phyloP scores from a whole-genome alignment of 2,113 vertebrate genomes.

The Leiothrix lutea region DNA sequence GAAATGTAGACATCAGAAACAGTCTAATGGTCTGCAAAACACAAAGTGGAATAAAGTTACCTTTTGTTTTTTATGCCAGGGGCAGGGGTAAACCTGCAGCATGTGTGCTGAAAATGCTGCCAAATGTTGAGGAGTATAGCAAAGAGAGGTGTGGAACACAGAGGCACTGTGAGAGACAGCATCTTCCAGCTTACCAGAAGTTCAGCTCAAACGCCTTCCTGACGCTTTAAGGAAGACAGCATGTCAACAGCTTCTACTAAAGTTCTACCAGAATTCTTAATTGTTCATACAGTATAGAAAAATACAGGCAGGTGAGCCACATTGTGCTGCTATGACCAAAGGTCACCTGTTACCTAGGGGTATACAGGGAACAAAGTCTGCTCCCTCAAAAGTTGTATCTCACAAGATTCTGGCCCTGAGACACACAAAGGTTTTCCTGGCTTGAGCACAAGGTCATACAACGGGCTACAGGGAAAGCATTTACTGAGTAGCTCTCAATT shows the following conservation, averaged over 20 bases:
- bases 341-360: not conserved
- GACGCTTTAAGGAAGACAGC: not conserved
- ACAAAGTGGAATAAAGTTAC: not conserved
- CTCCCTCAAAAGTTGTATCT: not conserved
- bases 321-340: not conserved
- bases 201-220: constrained; percentile 3
- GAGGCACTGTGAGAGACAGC: constrained; percentile 24
- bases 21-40: not conserved
- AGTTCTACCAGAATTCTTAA: not conserved
- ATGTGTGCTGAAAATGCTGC: constrained; percentile 20
- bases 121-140: constrained; percentile 1
- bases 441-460: not conserved
- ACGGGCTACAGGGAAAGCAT: not conserved
- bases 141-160: constrained; percentile 12
- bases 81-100: not conserved
- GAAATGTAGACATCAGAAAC: not conserved
- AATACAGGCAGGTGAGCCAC: not conserved
- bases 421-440: not conserved
- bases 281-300: not conserved
- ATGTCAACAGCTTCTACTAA: not conserved
- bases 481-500: not conserved
- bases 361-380: not conserved
- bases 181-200: constrained; percentile 29
- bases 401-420: not conserved
- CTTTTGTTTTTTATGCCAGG: not conserved